phyloP scores from a whole-genome alignment of 2,797 vertebrate genomes.

The Triplophysa bombifrons region DNA sequence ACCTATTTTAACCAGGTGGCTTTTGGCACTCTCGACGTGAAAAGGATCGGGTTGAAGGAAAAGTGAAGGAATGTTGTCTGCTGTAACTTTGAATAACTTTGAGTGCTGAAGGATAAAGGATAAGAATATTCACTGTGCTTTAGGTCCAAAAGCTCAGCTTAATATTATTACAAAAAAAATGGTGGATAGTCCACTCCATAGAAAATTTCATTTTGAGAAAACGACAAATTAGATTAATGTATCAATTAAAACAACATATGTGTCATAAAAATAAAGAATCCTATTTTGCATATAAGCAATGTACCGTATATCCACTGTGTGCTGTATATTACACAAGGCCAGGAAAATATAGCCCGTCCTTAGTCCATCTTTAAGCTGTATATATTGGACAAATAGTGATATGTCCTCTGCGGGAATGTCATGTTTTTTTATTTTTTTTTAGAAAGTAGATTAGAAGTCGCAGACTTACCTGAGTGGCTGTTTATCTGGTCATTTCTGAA shows the following conservation, averaged over 20 bases:
- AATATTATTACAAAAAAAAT: neutral
- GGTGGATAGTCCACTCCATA: neutral
- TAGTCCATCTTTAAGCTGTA: neutral
- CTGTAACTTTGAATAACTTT: slow-evolving; percentile 16
- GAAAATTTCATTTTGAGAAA: neutral
- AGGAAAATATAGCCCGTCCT: neutral
- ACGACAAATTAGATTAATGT: too few species aligned
- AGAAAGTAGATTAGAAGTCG: neutral
- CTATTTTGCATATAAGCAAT: too few species aligned
- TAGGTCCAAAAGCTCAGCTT: neutral
- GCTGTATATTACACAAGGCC: neutral
- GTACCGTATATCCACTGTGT: too few species aligned
- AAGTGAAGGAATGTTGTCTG: slow-evolving; percentile 3
- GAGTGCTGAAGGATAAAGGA: neutral
- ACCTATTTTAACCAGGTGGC: slow-evolving; percentile 48
- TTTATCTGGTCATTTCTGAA: neutral
- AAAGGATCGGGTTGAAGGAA: slow-evolving; percentile 31
- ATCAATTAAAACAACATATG: too few species aligned
- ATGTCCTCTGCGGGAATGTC: neutral
- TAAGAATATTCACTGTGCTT: neutral
- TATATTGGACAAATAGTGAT: neutral
- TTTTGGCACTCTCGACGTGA: slow-evolving; percentile 38
- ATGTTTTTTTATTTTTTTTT: slow-evolving; percentile 5
- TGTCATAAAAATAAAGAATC: too few species aligned
- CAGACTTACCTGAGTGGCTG: neutral